Base-by-base conservation (phyloP, 2,797 vertebrate genomes). In the Setipinna tenuifilis region DNA sequence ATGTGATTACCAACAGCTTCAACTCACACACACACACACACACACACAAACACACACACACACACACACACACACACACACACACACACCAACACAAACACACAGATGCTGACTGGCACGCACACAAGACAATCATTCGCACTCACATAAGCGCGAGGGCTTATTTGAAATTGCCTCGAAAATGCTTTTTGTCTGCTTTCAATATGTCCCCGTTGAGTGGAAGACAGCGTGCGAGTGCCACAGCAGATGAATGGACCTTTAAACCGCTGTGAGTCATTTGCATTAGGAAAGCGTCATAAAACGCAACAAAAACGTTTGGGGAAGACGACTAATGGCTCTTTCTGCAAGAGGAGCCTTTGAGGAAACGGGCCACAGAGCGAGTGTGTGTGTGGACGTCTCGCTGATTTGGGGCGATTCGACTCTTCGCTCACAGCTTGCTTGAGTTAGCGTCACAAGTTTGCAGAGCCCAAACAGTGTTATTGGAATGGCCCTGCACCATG, bases 401-500 rank as follows among this genome's bases (percentile, higher is more conserved):
- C 71, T 78, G 71, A 44, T 78, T 78, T 44, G 17, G 19, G 19
- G 1, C 71, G 17, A 78, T 44, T 16, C 10, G 6, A 78, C 71
- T 44, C 35, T 31, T 21, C 71, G 71, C 71, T 78, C 71, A 78
- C 71, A 78, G 71, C 71, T 78, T 78, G 71, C 71, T 78, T 78
- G 71, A 78, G 71, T 78, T 78, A 78, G 21, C 71, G 35, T 78
- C 31, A 78, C 71, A 3, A 41, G 17, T 75, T 35, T 65, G 50
- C 50, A 3, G 19, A 44, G 71, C 71, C 71, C 71, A 44, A 78
- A 44, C 71, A 44, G 71, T 19, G 71, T 78, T 78, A 78, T 78
- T 78, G 71, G 71, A 78, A 78, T 78, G 71, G 71, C 71, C 71
- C 31, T n/a, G 71, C 71, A 17, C 35, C 71, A 78, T 78, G 71